Evolutionary conservation across 2,113 vertebrate genomes (phyloP), one percentile per base, ranked within the genome.

Genomic region (Perca fluviatilis): DNA sequence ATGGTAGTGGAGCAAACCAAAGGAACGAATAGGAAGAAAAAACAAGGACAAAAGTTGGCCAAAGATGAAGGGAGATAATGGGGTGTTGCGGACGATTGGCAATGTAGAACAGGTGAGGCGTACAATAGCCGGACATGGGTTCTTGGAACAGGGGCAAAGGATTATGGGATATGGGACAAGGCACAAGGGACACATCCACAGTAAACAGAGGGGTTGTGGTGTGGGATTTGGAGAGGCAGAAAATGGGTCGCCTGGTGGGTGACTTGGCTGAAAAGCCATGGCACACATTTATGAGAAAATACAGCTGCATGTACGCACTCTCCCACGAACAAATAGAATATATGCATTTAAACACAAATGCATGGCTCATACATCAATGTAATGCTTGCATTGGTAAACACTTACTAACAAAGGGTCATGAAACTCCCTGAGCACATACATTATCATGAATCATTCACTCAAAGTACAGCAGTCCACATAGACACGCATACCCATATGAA

Each of bases 111-210:
- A 92, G 93, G 88, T 94, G 90, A 92, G 75, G 66, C 84, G 87
- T 90, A 89, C 87, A 92, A 91, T 85, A 77, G 76, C 64, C 56
- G 33, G 85, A 90, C 87, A 89, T 46, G 79, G 83, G 70, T 77
- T 88, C 83, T 90, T 92, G 90, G 87, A 93, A 91, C 50, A 76
- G 81, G 82, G 80, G 89, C 87, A 88, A 86, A 91, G 93, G 92
- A 93, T 93, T 94, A 91, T 88, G 85, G 90, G 89, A 94, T 91
- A 86, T 92, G 75, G 93, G 85, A 92, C 91, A 86, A 87, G 93
- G 70, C 88, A 83, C 89, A 68, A 49, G 92, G 84, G 93, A 91
- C 74, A 40, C 74, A 79, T 88, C 71, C 71, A 51, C 79, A 85
- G 86, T 92, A 93, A 92, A 94, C 88, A 88, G 65, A 82, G 77